phyloP scores from a whole-genome alignment of 1,140 invertebrate genomes.

The Pseudomyrmex flavicornis region DNA sequence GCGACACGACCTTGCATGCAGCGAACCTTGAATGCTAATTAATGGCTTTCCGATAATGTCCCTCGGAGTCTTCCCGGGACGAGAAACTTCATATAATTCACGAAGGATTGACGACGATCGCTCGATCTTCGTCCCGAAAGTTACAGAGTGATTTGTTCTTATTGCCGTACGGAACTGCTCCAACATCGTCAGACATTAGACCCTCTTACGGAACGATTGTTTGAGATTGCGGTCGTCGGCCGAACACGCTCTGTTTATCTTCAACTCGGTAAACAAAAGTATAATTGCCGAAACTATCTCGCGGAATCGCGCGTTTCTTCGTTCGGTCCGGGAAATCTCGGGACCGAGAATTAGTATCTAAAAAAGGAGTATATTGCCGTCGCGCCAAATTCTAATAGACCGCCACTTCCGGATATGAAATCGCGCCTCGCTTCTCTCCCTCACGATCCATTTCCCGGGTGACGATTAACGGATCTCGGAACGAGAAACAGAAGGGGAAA shows the following conservation, averaged over 20 bases:
- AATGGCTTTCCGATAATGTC: conserved; percentile 57
- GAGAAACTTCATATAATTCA: conserved; percentile 29
- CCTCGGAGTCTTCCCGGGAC: not conserved
- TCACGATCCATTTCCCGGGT: not conserved
- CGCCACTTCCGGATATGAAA: conserved; percentile 12
- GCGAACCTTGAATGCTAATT: conserved; percentile 61
- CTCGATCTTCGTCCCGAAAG: conserved; percentile 43
- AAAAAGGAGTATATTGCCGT: conserved; percentile 1
- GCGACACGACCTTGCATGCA: conserved; percentile 53
- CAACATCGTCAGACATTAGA: conserved; percentile 34
- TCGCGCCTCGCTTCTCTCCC: conserved; percentile 55
- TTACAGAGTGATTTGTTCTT: conserved; percentile 49
- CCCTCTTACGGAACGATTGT: not conserved
- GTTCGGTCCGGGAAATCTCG: not conserved
- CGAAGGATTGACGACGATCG: conserved; percentile 45
- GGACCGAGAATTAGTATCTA: not conserved
- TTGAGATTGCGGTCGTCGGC: not conserved
- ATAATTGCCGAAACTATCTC: conserved; percentile 20
- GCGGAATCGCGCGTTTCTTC: not conserved
- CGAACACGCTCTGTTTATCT: conserved; percentile 25
- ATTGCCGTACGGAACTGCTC: conserved; percentile 24
- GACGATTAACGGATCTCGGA: conserved; percentile 56
- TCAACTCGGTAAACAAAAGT: conserved; percentile 17
- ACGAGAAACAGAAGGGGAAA: conserved; percentile 3
- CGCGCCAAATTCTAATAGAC: conserved; percentile 20